Evolutionary conservation across 2,888 invertebrate genomes (phyloP).

Genomic region (Lepidochitona cinerea): DNA sequence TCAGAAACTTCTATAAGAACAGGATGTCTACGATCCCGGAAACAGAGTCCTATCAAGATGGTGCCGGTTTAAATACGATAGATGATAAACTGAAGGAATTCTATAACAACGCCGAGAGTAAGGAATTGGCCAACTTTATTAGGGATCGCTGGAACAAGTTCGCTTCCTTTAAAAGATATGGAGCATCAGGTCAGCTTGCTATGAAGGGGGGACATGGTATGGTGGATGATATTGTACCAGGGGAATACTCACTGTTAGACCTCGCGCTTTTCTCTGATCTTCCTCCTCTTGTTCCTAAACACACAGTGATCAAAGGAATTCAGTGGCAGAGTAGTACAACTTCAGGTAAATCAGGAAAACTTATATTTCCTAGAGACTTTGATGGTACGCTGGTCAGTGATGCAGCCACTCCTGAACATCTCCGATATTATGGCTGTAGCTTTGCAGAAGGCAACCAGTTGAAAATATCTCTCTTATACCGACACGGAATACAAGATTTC

Average conservation of each 20-base stretch:
- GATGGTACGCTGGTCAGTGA: conserved; percentile 27
- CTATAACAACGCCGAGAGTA: conserved; percentile 17
- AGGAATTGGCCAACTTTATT: conserved; percentile 24
- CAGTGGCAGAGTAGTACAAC: conserved; percentile 23
- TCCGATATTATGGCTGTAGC: conserved; percentile 33
- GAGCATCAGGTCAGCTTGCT: conserved; percentile 28
- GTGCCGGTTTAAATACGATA: background rate
- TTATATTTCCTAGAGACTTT: conserved; percentile 31
- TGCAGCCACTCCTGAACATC: conserved; percentile 32
- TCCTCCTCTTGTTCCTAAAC: conserved; percentile 28
- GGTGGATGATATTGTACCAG: conserved; percentile 33
- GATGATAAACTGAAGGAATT: conserved; percentile 13
- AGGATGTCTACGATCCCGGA: conserved; percentile 5
- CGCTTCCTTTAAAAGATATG: conserved; percentile 27
- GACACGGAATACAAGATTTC: conserved; percentile 40
- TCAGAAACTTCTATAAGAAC: conserved; percentile 21
- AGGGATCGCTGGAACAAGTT: conserved; percentile 34
- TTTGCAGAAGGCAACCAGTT: conserved; percentile 33
- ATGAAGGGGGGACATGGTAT: conserved; percentile 32
- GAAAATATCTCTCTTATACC: conserved; percentile 31
- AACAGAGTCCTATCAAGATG: conserved; percentile 2
- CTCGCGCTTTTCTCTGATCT: conserved; percentile 33
- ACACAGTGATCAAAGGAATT: conserved; percentile 30
- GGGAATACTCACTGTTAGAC: conserved; percentile 32
- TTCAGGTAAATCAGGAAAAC: conserved; percentile 26